Percentiles rank a stretch among this genome's conserved stretches.
These are phyloP conservation scores for Choreutis nemorana DNA, from an alignment of 2,888 invertebrate species.

Conservation along the genomic window DNA sequence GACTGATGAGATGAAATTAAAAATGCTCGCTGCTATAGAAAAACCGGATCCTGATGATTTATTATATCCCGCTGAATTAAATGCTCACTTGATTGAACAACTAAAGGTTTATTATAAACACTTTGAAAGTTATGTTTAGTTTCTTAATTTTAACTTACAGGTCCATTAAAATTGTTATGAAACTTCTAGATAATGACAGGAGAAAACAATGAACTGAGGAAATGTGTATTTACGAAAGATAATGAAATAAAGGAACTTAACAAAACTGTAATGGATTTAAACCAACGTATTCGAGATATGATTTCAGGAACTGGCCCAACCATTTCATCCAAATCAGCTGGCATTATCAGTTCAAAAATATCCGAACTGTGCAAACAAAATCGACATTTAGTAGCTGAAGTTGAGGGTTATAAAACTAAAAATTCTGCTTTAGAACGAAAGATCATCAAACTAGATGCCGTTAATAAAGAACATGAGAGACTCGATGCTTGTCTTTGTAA, in stretches of 20 bases:
- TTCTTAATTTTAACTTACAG: background rate
- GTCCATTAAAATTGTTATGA: background rate
- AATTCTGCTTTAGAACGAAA: constrained; percentile 61
- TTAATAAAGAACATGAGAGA: constrained; percentile 40
- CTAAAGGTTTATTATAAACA: constrained; percentile 44
- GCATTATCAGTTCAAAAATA: constrained; percentile 69
- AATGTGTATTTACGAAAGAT: constrained; percentile 55
- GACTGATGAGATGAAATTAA: constrained; percentile 58
- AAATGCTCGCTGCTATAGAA: constrained; percentile 42
- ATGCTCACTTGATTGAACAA: constrained; percentile 66
- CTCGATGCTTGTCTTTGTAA: constrained; percentile 42
- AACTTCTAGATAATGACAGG: constrained; percentile 51
- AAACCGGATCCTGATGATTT: constrained; percentile 49
- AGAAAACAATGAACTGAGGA: constrained; percentile 63
- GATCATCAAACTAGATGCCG: constrained; percentile 45
- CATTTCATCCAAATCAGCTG: constrained; percentile 56
- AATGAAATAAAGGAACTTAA: constrained; percentile 45
- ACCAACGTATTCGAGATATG: constrained; percentile 56
- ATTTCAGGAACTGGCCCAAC: constrained; percentile 52
- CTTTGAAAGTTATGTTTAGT: constrained; percentile 10
- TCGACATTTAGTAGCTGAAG: constrained; percentile 69
- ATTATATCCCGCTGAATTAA: constrained; percentile 69
- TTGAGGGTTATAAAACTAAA: constrained; percentile 67
- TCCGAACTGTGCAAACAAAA: constrained; percentile 73
- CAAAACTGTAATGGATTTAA: constrained; percentile 44